Evolutionary conservation across 2,113 vertebrate genomes (phyloP).

Genomic region (Lophochroa leadbeateri): DNA sequence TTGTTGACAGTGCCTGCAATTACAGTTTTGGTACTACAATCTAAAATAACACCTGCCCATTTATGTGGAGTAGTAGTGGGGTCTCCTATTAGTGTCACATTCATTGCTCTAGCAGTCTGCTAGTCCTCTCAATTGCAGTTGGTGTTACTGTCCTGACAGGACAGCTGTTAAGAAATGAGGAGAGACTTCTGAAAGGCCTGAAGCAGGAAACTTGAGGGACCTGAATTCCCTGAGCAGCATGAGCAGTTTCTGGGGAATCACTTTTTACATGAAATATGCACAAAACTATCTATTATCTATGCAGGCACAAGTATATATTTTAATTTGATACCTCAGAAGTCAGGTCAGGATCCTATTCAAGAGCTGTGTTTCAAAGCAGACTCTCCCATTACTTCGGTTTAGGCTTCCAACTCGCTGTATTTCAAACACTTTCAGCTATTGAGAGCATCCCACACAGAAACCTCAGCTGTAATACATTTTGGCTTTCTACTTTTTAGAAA

Average conservation of each 20-base stretch:
- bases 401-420: not conserved
- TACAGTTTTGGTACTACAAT: not conserved
- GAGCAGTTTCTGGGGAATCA: not conserved
- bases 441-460: not conserved
- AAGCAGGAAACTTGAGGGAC: not conserved
- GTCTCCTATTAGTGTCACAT: not conserved
- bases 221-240: not conserved
- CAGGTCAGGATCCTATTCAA: not conserved
- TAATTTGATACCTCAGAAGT: not conserved
- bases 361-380: not conserved
- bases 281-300: not conserved
- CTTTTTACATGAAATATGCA: not conserved
- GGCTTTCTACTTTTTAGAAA: not conserved
- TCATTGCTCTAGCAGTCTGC: not conserved
- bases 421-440: not conserved
- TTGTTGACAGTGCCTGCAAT: not conserved
- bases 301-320: not conserved
- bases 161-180: not conserved
- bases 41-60: not conserved
- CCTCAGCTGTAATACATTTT: not conserved
- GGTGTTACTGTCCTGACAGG: not conserved
- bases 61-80: not conserved
- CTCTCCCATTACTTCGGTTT: not conserved
- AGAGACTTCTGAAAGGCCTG: not conserved
- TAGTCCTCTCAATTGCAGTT: not conserved